phyloP scores from a whole-genome alignment of 2,797 vertebrate species.

The Eulemur mongoz region DNA sequence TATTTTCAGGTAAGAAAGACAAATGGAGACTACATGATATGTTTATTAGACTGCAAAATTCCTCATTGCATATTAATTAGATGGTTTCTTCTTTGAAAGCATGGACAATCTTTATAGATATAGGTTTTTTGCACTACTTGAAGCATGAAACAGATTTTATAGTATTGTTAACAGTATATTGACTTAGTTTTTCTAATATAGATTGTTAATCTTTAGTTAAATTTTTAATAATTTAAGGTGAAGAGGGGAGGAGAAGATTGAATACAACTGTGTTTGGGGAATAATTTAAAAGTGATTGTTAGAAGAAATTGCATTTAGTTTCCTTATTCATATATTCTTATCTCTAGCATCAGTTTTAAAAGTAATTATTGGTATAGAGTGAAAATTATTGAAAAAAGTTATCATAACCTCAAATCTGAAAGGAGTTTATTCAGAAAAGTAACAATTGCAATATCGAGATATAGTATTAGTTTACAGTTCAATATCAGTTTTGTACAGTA shows the following conservation, averaged over 20 bases:
- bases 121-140: neutral
- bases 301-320: neutral
- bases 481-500: neutral
- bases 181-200: neutral
- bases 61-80: neutral
- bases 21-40: neutral
- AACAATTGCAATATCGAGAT: neutral
- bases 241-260: neutral
- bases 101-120: neutral
- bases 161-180: neutral
- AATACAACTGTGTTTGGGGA: neutral
- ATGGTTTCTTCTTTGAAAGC: neutral
- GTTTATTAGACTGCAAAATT: neutral
- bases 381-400: neutral
- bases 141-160: neutral
- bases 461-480: neutral
- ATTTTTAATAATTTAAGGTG: conserved; percentile 12
- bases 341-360: neutral
- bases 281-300: neutral
- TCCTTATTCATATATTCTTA: neutral
- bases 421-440: neutral
- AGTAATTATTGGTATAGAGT: neutral
- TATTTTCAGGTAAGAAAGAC: neutral
- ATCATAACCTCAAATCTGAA: neutral
- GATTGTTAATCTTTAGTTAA: neutral